phyloP scores from a whole-genome alignment of 2,113 vertebrate genomes.

The Puntigrus tetrazona region DNA sequence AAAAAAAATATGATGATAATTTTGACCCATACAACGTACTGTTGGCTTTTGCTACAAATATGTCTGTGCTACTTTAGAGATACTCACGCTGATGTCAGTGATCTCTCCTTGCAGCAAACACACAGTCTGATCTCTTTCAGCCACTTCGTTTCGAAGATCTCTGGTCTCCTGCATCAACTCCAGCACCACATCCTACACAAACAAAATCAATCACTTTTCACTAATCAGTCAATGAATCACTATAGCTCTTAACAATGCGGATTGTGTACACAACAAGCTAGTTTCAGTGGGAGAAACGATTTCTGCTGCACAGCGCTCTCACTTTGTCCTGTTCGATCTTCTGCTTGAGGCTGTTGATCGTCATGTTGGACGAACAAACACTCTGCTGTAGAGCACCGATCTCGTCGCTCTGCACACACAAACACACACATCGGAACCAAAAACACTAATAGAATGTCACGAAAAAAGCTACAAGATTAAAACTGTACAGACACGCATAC shows the following conservation, averaged over 20 bases:
- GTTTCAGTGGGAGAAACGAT: not conserved
- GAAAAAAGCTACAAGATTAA: not conserved
- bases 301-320: conserved; percentile 33
- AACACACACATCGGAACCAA: not conserved
- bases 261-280: too few relatives aligned
- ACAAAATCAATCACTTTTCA: too few relatives aligned
- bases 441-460: not conserved
- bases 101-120: conserved; percentile 81
- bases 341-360: conserved; percentile 78
- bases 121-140: conserved; percentile 81
- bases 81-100: conserved; percentile 81
- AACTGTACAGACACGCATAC: conserved; percentile 65
- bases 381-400: conserved; percentile 76
- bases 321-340: conserved; percentile 87
- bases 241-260: too few relatives aligned
- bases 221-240: too few relatives aligned
- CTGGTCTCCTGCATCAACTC: conserved; percentile 90
- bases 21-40: too few relatives aligned
- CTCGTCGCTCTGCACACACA: conserved; percentile 68
- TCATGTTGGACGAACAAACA: conserved; percentile 71
- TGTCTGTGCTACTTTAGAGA: too few relatives aligned
- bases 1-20: too few relatives aligned
- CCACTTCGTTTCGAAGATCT: conserved; percentile 80
- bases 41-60: too few relatives aligned
- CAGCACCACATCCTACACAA: conserved; percentile 81